Evolutionary conservation across 2,113 vertebrate species (phyloP).

Genomic region (Cephalopterus ornatus): DNA sequence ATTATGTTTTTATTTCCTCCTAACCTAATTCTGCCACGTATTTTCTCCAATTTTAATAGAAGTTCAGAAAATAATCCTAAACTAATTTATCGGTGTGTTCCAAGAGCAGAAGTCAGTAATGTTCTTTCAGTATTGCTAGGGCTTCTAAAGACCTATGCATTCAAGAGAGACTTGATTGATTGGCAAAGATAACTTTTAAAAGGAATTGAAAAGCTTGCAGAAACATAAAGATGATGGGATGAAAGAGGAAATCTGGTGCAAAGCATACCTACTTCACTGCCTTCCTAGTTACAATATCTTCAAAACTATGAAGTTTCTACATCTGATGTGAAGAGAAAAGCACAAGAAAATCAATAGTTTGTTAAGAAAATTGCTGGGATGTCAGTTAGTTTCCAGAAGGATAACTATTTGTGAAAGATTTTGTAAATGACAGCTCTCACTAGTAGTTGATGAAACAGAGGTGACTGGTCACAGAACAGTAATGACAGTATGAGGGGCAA

Average conservation of each 20-base stretch:
- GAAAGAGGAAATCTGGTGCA: not conserved
- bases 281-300: not conserved
- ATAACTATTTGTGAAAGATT: not conserved
- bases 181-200: not conserved
- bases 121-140: not conserved
- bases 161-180: not conserved
- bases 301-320: not conserved
- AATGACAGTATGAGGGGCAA: not conserved
- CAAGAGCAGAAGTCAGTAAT: not conserved
- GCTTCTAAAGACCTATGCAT: not conserved
- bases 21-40: not conserved
- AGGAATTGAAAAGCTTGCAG: not conserved
- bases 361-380: constrained; percentile 24
- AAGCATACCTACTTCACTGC: not conserved
- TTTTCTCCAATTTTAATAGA: not conserved
- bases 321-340: not conserved
- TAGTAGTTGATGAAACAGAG: not conserved
- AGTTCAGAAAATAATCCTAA: not conserved
- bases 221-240: not conserved
- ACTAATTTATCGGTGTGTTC: not conserved
- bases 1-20: not conserved
- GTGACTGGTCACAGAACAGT: not conserved
- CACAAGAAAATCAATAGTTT: not conserved
- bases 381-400: not conserved
- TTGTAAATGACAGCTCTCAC: not conserved